A percentile compares a stretch with the other conserved stretches of the same genome.
Evolutionary conservation across 2,797 vertebrate genomes (phyloP).

Genomic region (Acipenser ruthenus): DNA sequence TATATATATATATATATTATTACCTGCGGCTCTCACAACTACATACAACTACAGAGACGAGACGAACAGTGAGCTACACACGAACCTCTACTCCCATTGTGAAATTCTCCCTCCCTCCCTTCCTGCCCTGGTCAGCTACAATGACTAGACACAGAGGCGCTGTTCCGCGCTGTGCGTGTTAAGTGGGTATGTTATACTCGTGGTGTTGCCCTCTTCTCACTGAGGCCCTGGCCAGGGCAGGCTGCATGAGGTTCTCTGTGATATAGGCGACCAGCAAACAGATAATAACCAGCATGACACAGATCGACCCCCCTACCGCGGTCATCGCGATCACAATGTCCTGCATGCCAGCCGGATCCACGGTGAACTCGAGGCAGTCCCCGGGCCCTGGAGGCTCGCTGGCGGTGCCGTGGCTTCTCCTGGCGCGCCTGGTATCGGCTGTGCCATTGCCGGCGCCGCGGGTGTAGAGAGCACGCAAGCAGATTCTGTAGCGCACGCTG

Average conservation of each 20-base stretch:
- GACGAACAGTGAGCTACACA: not conserved
- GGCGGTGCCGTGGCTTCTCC: not conserved
- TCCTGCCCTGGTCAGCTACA: too few relatives aligned
- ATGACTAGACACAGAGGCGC: slow-evolving; percentile 28
- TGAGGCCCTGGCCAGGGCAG: slow-evolving; percentile 30
- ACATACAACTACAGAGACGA: too few relatives aligned
- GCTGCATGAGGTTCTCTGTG: slow-evolving; percentile 92
- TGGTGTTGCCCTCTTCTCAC: too few relatives aligned
- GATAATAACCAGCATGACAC: slow-evolving; percentile 97
- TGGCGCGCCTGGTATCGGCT: not conserved
- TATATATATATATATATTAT: not conserved
- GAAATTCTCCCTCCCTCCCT: not conserved
- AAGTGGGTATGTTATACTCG: slow-evolving; percentile 32
- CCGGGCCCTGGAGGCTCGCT: slow-evolving; percentile 14
- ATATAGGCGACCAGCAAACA: slow-evolving; percentile 95
- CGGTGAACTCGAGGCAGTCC: slow-evolving; percentile 83
- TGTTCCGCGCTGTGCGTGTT: slow-evolving; percentile 44
- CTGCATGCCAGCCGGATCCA: slow-evolving; percentile 80
- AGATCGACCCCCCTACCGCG: slow-evolving; percentile 91
- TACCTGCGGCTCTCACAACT: not conserved
- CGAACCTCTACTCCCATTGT: not conserved
- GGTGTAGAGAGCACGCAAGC: slow-evolving; percentile 60
- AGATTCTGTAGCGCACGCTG: slow-evolving; percentile 85
- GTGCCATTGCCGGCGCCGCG: slow-evolving; percentile 6
- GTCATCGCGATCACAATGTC: slow-evolving; percentile 97